A percentile compares a stretch with the other conserved stretches of the same genome.
These are phyloP conservation scores for Eustalomyia histrio DNA, from an alignment of 2,888 invertebrate species.

Conservation along the genomic window DNA sequence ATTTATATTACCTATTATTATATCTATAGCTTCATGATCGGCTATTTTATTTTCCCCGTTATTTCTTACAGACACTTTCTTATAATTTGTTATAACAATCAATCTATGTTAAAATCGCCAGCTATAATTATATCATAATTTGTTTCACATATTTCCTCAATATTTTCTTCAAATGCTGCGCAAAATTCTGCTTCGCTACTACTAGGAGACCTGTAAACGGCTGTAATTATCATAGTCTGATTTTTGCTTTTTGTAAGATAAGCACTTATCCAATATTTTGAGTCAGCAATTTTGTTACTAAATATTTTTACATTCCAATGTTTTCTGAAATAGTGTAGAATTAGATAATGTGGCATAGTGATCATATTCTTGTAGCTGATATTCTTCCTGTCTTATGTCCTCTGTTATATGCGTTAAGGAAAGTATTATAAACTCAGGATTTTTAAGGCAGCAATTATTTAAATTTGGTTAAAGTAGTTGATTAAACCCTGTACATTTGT, in stretches of 20 bases:
- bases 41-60: slow-evolving; percentile 6
- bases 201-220: slow-evolving; percentile 20
- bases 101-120: slow-evolving; percentile 8
- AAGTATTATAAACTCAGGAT: slow-evolving; percentile 2
- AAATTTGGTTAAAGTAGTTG: not conserved
- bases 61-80: not conserved
- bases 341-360: slow-evolving; percentile 6
- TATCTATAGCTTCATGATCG: slow-evolving; percentile 6
- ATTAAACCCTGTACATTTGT: slow-evolving; percentile 6
- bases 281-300: not conserved
- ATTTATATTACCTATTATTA: not conserved
- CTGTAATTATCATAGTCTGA: not conserved
- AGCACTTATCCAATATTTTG: not conserved
- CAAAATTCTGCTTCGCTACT: not conserved
- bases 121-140: not conserved
- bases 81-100: not conserved
- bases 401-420: not conserved
- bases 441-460: not conserved
- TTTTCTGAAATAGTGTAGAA: not conserved
- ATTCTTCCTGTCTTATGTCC: not conserved
- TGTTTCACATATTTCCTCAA: not conserved
- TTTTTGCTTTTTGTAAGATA: not conserved
- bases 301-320: not conserved
- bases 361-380: not conserved
- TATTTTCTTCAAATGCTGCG: not conserved